These are phyloP conservation scores for Ormyrus nitidulus DNA, from an alignment of 2,888 invertebrate genomes.

Conservation along the genomic window DNA sequence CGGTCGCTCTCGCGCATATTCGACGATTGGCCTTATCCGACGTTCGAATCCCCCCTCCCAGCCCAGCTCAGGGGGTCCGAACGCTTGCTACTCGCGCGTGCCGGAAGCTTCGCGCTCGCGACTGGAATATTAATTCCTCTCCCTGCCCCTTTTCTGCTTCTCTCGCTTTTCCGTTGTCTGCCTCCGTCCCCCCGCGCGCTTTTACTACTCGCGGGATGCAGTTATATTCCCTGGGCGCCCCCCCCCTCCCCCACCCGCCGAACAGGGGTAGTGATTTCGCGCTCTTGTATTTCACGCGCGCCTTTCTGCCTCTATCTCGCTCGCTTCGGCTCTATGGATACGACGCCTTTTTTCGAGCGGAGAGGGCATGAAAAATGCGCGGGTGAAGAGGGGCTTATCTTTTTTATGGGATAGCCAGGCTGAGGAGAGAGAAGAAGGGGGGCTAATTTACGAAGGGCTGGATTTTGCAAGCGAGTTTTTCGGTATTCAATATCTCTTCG, in stretches of 20 bases:
- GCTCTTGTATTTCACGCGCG: conserved; percentile 30
- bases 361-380: conserved; percentile 11
- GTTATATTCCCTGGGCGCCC: not conserved
- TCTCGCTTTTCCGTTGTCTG: not conserved
- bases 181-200: not conserved
- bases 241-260: too few species aligned
- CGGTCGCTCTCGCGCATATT: conserved; percentile 40
- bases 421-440: not conserved
- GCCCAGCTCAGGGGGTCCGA: conserved; percentile 12
- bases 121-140: conserved; percentile 40
- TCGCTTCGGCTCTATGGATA: not conserved
- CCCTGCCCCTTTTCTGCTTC: not conserved
- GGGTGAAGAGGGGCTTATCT: conserved; percentile 18
- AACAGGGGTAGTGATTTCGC: conserved; percentile 6
- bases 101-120: conserved; percentile 9
- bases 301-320: not conserved
- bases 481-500: conserved; percentile 38
- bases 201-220: not conserved
- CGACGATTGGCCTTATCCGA: conserved; percentile 54
- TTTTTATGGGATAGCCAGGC: not conserved
- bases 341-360: conserved; percentile 2
- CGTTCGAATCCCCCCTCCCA: conserved; percentile 1
- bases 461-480: conserved; percentile 10
- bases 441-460: conserved; percentile 31
- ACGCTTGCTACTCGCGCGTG: conserved; percentile 8